Evolutionary conservation across 1,140 invertebrate species (phyloP).

Genomic region (Drosophila orena): DNA sequence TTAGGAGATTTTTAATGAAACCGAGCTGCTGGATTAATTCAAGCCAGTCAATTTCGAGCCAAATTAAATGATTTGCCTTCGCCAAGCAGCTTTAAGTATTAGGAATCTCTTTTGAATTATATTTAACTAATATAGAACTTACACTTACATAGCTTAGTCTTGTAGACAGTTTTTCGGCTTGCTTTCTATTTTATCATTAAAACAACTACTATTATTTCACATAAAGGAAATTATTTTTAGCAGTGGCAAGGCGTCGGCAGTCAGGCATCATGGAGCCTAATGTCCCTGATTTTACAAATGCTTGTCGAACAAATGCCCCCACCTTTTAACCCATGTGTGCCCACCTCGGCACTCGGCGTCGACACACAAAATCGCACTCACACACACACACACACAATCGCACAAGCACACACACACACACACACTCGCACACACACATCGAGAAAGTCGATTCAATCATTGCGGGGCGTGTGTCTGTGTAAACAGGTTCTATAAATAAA

Average conservation of each 20-base stretch:
- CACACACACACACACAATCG: constrained; percentile 1
- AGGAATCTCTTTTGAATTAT: too few relatives aligned
- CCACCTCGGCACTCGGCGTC: constrained; percentile 22
- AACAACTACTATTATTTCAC: too few relatives aligned
- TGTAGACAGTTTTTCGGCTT: too few relatives aligned
- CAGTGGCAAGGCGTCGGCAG: constrained; percentile 9
- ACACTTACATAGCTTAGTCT: too few relatives aligned
- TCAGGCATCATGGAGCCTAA: constrained; percentile 55
- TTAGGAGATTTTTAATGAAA: neutral
- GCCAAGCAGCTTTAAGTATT: too few relatives aligned
- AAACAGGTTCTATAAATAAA: constrained; percentile 53
- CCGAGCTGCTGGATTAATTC: too few relatives aligned
- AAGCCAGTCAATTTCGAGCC: too few relatives aligned
- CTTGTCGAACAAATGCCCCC: constrained; percentile 45
- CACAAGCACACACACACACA: constrained; percentile 5
- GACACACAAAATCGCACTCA: constrained; percentile 4
- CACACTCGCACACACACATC: neutral
- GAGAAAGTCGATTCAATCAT: constrained; percentile 57
- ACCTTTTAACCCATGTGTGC: constrained; percentile 21
- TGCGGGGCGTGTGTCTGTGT: constrained; percentile 42
- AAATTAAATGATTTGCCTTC: too few relatives aligned
- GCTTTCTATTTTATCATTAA: too few relatives aligned
- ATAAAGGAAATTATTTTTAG: neutral
- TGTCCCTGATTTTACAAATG: constrained; percentile 77
- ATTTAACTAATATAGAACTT: too few relatives aligned